Percentiles rank a stretch among this genome's conserved stretches.
These are phyloP conservation scores for Phortica magna DNA, from an alignment of 2,888 invertebrate species.

Conservation along the genomic window DNA sequence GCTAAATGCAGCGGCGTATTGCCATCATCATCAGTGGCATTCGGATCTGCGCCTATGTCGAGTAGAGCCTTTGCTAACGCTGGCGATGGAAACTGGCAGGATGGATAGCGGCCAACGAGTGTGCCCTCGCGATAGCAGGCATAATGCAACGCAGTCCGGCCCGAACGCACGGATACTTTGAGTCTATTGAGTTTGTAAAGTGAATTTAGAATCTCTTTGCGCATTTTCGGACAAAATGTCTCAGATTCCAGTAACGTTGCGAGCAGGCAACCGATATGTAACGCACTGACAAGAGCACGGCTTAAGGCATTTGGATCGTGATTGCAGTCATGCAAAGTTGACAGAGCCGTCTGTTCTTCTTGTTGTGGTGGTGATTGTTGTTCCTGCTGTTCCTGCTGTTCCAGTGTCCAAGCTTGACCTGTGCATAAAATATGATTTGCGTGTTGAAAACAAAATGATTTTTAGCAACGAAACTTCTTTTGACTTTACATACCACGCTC, in stretches of 20 bases:
- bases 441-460: neutral
- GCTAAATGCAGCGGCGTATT: slow-evolving; percentile 94
- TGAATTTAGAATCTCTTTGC: slow-evolving; percentile 83
- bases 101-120: slow-evolving; percentile 83
- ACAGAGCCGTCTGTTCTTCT: slow-evolving; percentile 34
- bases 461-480: slow-evolving; percentile 1
- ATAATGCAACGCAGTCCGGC: slow-evolving; percentile 87
- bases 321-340: slow-evolving; percentile 80
- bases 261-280: slow-evolving; percentile 89
- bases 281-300: slow-evolving; percentile 89
- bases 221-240: slow-evolving; percentile 79
- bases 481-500: slow-evolving; percentile 77
- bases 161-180: slow-evolving; percentile 82
- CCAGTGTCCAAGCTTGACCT: slow-evolving; percentile 66
- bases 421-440: slow-evolving; percentile 25
- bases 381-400: slow-evolving; percentile 60
- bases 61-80: slow-evolving; percentile 86
- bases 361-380: slow-evolving; percentile 50
- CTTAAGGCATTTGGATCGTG: slow-evolving; percentile 87
- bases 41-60: slow-evolving; percentile 89
- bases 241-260: slow-evolving; percentile 83
- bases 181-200: slow-evolving; percentile 88
- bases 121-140: slow-evolving; percentile 89
- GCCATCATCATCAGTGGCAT: slow-evolving; percentile 88
- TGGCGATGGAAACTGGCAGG: slow-evolving; percentile 85